Base-by-base conservation (phyloP, 2,113 vertebrate species). In the Ranitomeya imitator region DNA sequence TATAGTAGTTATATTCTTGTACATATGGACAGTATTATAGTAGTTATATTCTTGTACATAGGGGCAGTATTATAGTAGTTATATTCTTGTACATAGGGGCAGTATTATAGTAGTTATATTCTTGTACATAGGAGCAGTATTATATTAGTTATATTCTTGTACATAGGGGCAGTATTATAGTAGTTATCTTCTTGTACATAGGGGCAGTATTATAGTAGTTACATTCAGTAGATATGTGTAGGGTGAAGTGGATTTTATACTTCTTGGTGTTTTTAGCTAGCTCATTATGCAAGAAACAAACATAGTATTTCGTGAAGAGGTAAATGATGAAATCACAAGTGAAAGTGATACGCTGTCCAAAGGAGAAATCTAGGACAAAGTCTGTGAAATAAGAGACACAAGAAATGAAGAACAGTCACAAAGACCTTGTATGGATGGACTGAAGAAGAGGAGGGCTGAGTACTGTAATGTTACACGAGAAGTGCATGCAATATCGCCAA, bases 381-480 rank as follows among this genome's bases (percentile, higher is more conserved):
- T 8, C 15, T 60, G 15, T 63, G 83, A 85, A 85, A 85, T 14
- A 54, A 26, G 45, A 74, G 51, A 73, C 13, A 19, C 3, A 54
- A 52, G 63, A 69, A 54, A 26, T 67, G 4, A 12, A 85, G 51
- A 54, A 54, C 26, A 54, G 63, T n/a, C 21, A 69, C 51, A 84
- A 84, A 84, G 82, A 52, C 13, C 61, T 67, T 67, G 82, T 84
- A 21, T 11, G 16, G 63, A 51, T 23, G n/a, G 31, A 84, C 8
- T 19, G n/a, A 19, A 14, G 12, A 21, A 60, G 26, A 83, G 21
- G 63, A 81, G 9, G 19, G 15, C 15, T 11, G 16, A 61, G 19
- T 23, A 6, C 26, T 59, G 61, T 52, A 12, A 67, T 5, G 61
- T 67, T 67, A 83, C 81, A 63, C 5, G 61, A 67, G 37, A 83